Evolutionary conservation across 2,113 vertebrate genomes (phyloP).

Genomic region (Trichomycterus rosablanca): DNA sequence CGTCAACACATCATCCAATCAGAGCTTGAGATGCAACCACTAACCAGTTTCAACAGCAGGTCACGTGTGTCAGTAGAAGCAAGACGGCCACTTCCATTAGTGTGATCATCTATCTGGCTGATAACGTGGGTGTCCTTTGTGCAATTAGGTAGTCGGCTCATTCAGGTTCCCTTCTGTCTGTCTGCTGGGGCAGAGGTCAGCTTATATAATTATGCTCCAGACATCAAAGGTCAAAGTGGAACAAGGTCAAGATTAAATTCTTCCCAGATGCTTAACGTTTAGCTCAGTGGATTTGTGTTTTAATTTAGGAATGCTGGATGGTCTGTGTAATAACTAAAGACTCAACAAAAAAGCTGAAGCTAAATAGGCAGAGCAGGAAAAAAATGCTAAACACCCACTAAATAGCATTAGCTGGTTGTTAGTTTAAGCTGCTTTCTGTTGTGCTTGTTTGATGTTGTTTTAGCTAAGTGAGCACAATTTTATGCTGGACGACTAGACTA

Average conservation of each 20-base stretch:
- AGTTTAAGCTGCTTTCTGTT: too few relatives aligned
- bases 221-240: slow-evolving; percentile 40
- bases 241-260: slow-evolving; percentile 39
- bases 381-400: too few relatives aligned
- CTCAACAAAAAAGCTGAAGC: too few relatives aligned
- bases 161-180: slow-evolving; percentile 28
- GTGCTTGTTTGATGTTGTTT: too few relatives aligned
- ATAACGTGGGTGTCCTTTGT: slow-evolving; percentile 35
- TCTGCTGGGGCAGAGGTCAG: slow-evolving; percentile 39
- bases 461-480: too few relatives aligned
- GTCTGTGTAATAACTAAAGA: slow-evolving; percentile 9
- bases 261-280: slow-evolving; percentile 12
- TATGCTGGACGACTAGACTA: too few relatives aligned
- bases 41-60: not conserved
- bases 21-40: not conserved
- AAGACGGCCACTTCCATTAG: slow-evolving; percentile 30
- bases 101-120: slow-evolving; percentile 32
- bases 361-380: too few relatives aligned
- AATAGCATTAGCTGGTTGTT: too few relatives aligned
- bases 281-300: slow-evolving; percentile 3
- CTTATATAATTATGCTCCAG: slow-evolving; percentile 42
- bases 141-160: slow-evolving; percentile 41
- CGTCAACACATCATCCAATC: too few relatives aligned
- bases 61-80: slow-evolving; percentile 16
- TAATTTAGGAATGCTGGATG: slow-evolving; percentile 12